Evolutionary conservation across 2,797 vertebrate species (phyloP).

Genomic region (Ctenochaetus hawaiiensis): DNA sequence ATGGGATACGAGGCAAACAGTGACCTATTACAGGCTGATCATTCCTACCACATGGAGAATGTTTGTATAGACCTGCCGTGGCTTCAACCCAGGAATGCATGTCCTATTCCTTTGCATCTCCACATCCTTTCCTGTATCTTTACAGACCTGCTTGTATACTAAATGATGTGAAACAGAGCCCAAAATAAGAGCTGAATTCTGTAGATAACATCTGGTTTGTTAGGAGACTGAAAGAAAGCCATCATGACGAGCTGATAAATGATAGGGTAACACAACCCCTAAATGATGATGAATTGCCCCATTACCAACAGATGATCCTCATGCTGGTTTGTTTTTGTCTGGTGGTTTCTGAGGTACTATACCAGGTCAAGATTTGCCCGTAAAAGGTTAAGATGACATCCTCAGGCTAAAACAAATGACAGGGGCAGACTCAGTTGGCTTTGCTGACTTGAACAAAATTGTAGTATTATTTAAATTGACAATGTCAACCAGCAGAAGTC

Average conservation of each 20-base stretch:
- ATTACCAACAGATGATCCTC: slow-evolving; percentile 61
- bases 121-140: slow-evolving; percentile 51
- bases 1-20: slow-evolving; percentile 71
- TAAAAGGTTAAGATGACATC: slow-evolving; percentile 71
- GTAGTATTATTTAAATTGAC: slow-evolving; percentile 19
- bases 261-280: slow-evolving; percentile 29
- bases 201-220: slow-evolving; percentile 53
- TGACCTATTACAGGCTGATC: slow-evolving; percentile 80
- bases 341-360: slow-evolving; percentile 41
- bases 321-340: slow-evolving; percentile 69
- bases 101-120: slow-evolving; percentile 71
- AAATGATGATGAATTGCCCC: slow-evolving; percentile 63
- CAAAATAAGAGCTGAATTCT: slow-evolving; percentile 12
- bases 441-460: slow-evolving; percentile 30
- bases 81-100: slow-evolving; percentile 78
- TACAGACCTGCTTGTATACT: slow-evolving; percentile 1
- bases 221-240: slow-evolving; percentile 26
- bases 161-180: slow-evolving; percentile 53
- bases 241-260: slow-evolving; percentile 58
- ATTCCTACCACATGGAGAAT: slow-evolving; percentile 81
- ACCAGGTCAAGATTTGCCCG: slow-evolving; percentile 52
- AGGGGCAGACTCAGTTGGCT: slow-evolving; percentile 34
- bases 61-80: slow-evolving; percentile 77
- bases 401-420: slow-evolving; percentile 69
- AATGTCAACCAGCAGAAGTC: not conserved